phyloP scores from a whole-genome alignment of 2,797 vertebrate genomes.

The Bradypodion ventrale region DNA sequence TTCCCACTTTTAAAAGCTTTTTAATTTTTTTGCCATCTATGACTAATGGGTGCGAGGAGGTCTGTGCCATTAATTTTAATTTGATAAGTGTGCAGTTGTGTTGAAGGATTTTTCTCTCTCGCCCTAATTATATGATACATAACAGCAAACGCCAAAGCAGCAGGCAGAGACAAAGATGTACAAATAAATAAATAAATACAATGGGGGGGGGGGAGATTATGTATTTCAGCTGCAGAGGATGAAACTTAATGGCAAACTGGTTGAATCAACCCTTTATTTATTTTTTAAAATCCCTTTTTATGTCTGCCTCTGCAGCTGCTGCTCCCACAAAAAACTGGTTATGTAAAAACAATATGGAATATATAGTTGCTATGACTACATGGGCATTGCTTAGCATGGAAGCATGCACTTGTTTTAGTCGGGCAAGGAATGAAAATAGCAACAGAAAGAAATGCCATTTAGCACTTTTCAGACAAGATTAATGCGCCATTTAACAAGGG shows the following conservation, averaged over 20 bases:
- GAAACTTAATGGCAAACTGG: background rate
- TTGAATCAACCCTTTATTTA: conserved; percentile 13
- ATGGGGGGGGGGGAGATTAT: background rate
- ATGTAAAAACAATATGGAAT: background rate
- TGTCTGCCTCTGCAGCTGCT: background rate
- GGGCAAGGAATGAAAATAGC: background rate
- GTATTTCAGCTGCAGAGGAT: fast-evolving
- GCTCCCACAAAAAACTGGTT: background rate
- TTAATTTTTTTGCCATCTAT: too few relatives aligned
- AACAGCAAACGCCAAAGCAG: background rate
- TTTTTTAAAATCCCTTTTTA: background rate
- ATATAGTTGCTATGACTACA: conserved; percentile 26
- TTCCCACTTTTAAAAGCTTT: background rate
- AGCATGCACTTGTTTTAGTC: background rate
- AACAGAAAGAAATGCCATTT: background rate
- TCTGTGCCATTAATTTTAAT: background rate
- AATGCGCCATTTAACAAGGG: background rate
- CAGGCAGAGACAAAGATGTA: background rate
- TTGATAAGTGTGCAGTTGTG: too few relatives aligned
- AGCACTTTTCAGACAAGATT: background rate
- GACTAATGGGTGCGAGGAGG: fast-evolving
- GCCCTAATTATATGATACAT: background rate
- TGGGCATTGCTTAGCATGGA: fast-evolving
- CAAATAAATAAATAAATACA: too few relatives aligned
- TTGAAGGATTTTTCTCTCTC: too few relatives aligned